A percentile compares a stretch with the other conserved stretches of the same genome.
These are phyloP conservation scores for Polypedilum vanderplanki DNA, from an alignment of 1,140 invertebrate genomes.

Conservation along the genomic window DNA sequence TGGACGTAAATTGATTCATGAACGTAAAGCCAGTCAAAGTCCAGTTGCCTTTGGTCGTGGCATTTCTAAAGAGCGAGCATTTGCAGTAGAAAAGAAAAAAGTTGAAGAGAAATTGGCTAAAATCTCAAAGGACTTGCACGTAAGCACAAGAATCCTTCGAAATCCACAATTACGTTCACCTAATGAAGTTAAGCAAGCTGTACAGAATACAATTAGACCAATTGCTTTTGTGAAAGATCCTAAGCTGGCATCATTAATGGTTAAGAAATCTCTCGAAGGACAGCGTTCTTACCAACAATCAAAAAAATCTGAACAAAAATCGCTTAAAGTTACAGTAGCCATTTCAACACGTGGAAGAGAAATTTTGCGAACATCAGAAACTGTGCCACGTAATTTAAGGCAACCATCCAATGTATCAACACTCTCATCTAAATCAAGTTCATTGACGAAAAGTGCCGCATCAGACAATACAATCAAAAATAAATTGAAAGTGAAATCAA, in stretches of 20 bases:
- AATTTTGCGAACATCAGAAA: slow-evolving; percentile 36
- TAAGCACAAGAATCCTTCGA: slow-evolving; percentile 41
- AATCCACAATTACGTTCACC: slow-evolving; percentile 52
- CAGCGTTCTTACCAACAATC: not conserved
- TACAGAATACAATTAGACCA: slow-evolving; percentile 43
- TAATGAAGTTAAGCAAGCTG: slow-evolving; percentile 51
- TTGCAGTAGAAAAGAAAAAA: slow-evolving; percentile 43
- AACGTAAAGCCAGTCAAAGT: slow-evolving; percentile 40
- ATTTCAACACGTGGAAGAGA: slow-evolving; percentile 48
- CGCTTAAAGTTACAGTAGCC: slow-evolving; percentile 44
- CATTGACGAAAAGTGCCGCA: not conserved
- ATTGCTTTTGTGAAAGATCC: not conserved
- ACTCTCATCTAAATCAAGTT: slow-evolving; percentile 27
- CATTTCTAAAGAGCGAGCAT: slow-evolving; percentile 43
- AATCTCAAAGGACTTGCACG: slow-evolving; percentile 39
- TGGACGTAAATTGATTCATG: slow-evolving; percentile 33
- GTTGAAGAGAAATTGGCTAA: slow-evolving; percentile 39
- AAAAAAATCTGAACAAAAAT: slow-evolving; percentile 44
- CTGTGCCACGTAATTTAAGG: not conserved
- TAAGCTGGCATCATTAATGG: not conserved
- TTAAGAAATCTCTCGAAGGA: not conserved
- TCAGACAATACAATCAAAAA: slow-evolving; percentile 25
- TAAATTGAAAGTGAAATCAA: slow-evolving; percentile 35
- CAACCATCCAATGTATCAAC: slow-evolving; percentile 33
- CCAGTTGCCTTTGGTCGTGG: slow-evolving; percentile 42